phyloP scores from a whole-genome alignment of 2,888 invertebrate species.

The Caenorhabditis zanzibari region DNA sequence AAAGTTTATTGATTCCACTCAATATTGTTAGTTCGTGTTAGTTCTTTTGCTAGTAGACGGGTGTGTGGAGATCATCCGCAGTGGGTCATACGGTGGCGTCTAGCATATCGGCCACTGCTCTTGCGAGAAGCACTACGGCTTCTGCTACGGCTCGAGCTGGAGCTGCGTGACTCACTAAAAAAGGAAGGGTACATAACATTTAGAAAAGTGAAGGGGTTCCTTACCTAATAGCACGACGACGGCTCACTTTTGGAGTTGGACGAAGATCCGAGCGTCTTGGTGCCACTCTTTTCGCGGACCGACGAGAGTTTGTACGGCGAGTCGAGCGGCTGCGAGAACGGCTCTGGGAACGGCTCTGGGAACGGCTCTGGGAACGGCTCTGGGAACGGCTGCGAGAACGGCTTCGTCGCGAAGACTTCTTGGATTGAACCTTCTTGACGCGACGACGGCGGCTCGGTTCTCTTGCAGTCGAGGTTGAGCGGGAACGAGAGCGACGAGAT shows the following conservation, averaged over 20 bases:
- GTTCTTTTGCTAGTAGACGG: neutral
- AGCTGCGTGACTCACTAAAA: slow-evolving; percentile 4
- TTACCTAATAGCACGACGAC: slow-evolving; percentile 13
- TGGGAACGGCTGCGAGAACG: too few species aligned
- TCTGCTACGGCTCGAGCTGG: neutral
- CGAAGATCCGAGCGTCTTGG: slow-evolving; percentile 15
- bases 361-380: neutral
- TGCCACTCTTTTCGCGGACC: slow-evolving; percentile 9
- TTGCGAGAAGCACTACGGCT: slow-evolving; percentile 9
- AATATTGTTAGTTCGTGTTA: slow-evolving; percentile 11
- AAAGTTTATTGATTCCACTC: slow-evolving; percentile 13
- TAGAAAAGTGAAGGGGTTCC: too few species aligned
- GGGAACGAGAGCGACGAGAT: neutral
- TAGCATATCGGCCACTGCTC: neutral
- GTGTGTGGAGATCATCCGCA: neutral
- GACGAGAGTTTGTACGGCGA: neutral
- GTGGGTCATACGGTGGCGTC: slow-evolving; percentile 18
- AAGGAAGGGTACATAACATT: neutral
- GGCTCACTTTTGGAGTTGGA: slow-evolving; percentile 8
- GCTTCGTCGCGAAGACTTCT: too few species aligned
- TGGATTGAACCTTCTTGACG: neutral
- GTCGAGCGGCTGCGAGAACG: slow-evolving; percentile 5
- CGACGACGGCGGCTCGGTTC: slow-evolving; percentile 16
- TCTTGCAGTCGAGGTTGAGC: slow-evolving; percentile 22
- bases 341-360: neutral